phyloP scores from a whole-genome alignment of 2,888 invertebrate species.

The Trachelus iudaicus region DNA sequence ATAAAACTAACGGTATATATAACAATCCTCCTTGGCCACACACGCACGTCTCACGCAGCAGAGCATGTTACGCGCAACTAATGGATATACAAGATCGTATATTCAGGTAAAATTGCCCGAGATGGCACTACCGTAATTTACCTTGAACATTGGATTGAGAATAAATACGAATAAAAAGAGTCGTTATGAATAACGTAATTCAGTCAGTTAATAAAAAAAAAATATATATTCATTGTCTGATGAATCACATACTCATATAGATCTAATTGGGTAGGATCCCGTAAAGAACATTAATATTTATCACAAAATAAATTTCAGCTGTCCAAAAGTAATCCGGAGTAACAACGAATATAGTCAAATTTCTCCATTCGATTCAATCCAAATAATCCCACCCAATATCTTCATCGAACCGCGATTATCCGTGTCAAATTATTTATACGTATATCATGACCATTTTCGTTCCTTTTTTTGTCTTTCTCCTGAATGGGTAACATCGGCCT shows the following conservation, averaged over 20 bases:
- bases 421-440: not conserved
- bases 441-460: not conserved
- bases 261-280: not conserved
- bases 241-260: not conserved
- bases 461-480: constrained; percentile 9
- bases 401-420: not conserved
- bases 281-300: not conserved
- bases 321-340: not conserved
- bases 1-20: constrained; percentile 28
- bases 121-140: constrained; percentile 30
- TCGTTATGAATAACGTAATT: constrained; percentile 19
- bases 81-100: constrained; percentile 23
- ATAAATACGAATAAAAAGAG: constrained; percentile 1
- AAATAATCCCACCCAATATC: not conserved
- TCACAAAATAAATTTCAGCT: not conserved
- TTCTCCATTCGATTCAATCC: not conserved
- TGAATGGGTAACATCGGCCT: constrained; percentile 64
- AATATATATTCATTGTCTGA: not conserved
- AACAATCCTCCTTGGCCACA: constrained; percentile 20
- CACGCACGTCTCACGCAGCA: not conserved
- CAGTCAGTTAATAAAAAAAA: constrained; percentile 13
- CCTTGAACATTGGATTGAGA: not conserved
- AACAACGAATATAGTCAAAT: not conserved
- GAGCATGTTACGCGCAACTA: constrained; percentile 1
- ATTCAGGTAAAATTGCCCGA: constrained; percentile 36